Evolutionary conservation across 2,113 vertebrate genomes (phyloP).

Genomic region (Laticauda colubrina): DNA sequence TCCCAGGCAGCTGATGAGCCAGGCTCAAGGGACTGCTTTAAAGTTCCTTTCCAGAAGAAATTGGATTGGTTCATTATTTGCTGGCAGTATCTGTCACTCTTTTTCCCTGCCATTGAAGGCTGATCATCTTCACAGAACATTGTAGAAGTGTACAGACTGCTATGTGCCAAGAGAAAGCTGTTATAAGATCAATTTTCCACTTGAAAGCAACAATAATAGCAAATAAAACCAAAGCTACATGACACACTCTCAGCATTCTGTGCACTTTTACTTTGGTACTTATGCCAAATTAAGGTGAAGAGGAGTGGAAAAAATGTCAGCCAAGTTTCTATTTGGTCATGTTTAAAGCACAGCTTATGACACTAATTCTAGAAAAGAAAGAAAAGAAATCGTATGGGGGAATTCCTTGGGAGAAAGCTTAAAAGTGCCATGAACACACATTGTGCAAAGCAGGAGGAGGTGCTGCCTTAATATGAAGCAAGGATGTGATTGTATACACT

Average conservation of each 20-base stretch:
- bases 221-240: slow-evolving; percentile 57
- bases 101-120: slow-evolving; percentile 43
- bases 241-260: slow-evolving; percentile 48
- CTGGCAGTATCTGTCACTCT: slow-evolving; percentile 66
- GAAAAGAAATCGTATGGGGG: background rate
- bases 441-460: background rate
- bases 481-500: background rate
- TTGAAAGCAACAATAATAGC: slow-evolving; percentile 68
- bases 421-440: background rate
- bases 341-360: background rate
- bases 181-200: slow-evolving; percentile 68
- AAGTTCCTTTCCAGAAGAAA: slow-evolving; percentile 57
- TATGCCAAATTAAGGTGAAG: background rate
- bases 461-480: background rate
- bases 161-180: slow-evolving; percentile 56
- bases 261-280: slow-evolving; percentile 34
- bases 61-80: slow-evolving; percentile 62
- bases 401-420: background rate
- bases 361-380: background rate
- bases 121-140: slow-evolving; percentile 55
- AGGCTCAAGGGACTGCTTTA: slow-evolving; percentile 55
- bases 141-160: slow-evolving; percentile 54
- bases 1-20: slow-evolving; percentile 43
- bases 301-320: background rate
- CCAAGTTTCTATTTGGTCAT: slow-evolving; percentile 11